These are phyloP conservation scores for Marronus borbonicus DNA, from an alignment of 2,888 invertebrate genomes.

Conservation along the genomic window DNA sequence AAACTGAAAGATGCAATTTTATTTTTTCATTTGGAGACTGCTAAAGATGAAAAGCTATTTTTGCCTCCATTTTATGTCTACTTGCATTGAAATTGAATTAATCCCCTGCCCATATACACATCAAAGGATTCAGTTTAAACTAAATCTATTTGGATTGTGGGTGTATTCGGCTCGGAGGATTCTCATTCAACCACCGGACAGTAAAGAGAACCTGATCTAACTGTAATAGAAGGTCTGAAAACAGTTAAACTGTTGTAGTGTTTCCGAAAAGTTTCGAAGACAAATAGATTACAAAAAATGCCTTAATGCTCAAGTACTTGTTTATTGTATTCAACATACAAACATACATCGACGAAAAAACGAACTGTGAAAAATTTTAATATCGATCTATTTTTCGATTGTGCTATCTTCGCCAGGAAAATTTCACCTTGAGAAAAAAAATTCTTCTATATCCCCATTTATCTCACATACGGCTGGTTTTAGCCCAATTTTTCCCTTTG, in stretches of 20 bases:
- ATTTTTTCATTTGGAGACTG: neutral
- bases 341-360: too few species aligned
- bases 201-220: constrained; percentile 2
- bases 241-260: neutral
- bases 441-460: too few species aligned
- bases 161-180: neutral
- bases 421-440: too few species aligned
- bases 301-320: too few species aligned
- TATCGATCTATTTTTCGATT: too few species aligned
- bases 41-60: neutral
- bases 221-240: neutral
- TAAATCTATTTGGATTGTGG: neutral
- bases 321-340: too few species aligned
- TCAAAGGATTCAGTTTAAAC: neutral
- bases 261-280: too few species aligned
- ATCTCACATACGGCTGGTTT: too few species aligned
- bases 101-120: neutral
- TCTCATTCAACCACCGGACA: neutral
- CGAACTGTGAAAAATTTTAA: too few species aligned
- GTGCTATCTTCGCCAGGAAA: too few species aligned
- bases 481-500: too few species aligned
- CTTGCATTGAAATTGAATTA: neutral
- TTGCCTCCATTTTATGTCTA: neutral
- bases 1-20: neutral
- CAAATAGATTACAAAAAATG: too few species aligned